phyloP scores from a whole-genome alignment of 1,140 invertebrate genomes.

The Hyles euphorbiae region DNA sequence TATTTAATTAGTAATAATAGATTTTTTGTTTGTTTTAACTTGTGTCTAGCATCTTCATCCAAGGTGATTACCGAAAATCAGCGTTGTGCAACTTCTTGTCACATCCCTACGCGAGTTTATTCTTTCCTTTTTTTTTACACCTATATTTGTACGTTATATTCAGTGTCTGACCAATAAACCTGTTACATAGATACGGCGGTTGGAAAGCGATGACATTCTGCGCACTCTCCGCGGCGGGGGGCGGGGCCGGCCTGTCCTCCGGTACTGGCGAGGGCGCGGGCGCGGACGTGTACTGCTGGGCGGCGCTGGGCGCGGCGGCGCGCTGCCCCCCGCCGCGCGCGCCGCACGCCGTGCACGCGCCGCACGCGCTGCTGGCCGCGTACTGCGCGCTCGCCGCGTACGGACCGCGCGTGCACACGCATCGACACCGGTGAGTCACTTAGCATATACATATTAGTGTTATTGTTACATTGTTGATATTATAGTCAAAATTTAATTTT shows the following conservation, averaged over 20 bases:
- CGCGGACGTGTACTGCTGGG: conserved; percentile 50
- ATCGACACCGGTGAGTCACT: conserved; percentile 27
- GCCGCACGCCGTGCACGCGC: conserved; percentile 29
- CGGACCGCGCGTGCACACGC: conserved; percentile 30
- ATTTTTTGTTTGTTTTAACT: no score
- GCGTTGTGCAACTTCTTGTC: no score
- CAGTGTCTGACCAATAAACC: no score
- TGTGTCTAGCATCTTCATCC: no score
- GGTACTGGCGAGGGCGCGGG: conserved; percentile 14
- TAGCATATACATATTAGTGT: no score
- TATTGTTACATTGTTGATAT: no score
- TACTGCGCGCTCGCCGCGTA: conserved; percentile 53
- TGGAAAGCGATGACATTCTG: conserved; percentile 60
- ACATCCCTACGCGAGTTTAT: no score
- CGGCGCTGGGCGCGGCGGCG: conserved; percentile 51
- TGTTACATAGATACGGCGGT: conserved; percentile 42
- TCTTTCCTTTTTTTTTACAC: no score
- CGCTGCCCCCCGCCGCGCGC: conserved; percentile 27
- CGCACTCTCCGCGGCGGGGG: conserved; percentile 55
- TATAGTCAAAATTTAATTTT: no score
- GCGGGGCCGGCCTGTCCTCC: conserved; percentile 33
- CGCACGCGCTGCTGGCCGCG: conserved; percentile 38
- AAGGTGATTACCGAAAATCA: no score
- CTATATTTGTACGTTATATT: no score
- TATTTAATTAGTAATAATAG: no score